Evolutionary conservation across 2,888 invertebrate species (phyloP).

Genomic region (Hydrotaea cyrtoneurina): DNA sequence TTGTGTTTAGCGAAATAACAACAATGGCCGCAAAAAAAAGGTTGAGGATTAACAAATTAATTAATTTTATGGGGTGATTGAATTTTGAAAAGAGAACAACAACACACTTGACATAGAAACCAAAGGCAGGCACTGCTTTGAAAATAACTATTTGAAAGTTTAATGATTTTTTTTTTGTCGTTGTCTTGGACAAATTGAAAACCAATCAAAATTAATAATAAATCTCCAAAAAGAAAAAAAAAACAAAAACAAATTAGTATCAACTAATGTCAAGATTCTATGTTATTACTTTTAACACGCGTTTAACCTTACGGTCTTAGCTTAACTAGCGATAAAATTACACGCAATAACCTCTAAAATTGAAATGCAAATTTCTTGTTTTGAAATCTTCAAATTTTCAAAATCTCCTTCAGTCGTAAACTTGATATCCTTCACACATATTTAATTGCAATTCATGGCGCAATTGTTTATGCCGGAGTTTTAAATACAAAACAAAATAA

Average conservation of each 20-base stretch:
- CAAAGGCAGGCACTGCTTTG: not conserved
- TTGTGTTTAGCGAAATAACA: not conserved
- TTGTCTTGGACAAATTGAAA: not conserved
- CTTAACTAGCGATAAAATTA: not conserved
- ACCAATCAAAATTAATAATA: slow-evolving; percentile 1
- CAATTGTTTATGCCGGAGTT: slow-evolving; percentile 40
- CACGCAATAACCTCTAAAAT: not conserved
- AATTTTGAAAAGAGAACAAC: slow-evolving; percentile 23
- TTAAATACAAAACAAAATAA: slow-evolving; percentile 20
- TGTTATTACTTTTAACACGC: not conserved
- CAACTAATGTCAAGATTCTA: not conserved
- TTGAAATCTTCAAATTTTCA: not conserved
- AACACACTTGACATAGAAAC: slow-evolving; percentile 44
- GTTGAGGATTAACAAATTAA: slow-evolving; percentile 56
- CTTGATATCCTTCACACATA: slow-evolving; percentile 56
- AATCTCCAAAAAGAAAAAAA: too few species aligned
- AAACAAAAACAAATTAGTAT: not conserved
- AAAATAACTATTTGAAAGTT: slow-evolving; percentile 17
- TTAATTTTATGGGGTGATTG: slow-evolving; percentile 33
- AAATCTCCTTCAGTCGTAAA: too few species aligned
- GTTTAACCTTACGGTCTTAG: not conserved
- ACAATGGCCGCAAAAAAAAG: slow-evolving; percentile 15
- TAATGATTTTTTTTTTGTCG: slow-evolving; percentile 6
- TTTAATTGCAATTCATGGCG: slow-evolving; percentile 50
- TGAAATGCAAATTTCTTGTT: slow-evolving; percentile 5